Conservation (phyloP, 1,140 invertebrate genomes). For the Eueides isabella region DNA sequence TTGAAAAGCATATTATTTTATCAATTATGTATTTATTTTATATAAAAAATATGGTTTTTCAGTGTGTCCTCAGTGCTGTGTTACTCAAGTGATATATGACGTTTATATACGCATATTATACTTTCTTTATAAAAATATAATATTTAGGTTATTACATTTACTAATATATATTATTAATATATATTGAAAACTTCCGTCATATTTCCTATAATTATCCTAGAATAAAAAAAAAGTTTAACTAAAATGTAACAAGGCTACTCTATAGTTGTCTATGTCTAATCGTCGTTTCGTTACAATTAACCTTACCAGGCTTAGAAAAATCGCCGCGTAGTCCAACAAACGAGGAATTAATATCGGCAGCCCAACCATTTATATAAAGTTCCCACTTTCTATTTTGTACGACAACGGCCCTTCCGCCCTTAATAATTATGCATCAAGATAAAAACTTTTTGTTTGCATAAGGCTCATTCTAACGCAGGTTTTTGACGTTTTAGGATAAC, state of each 20-base stretch:
- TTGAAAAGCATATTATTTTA: too few relatives aligned
- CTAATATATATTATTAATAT: too few relatives aligned
- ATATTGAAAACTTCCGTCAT: too few relatives aligned
- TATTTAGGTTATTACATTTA: too few relatives aligned
- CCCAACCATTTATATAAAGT: conserved; percentile 63
- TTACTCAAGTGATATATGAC: too few relatives aligned
- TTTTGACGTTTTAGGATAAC: conserved; percentile 16
- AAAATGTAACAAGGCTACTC: conserved; percentile 29
- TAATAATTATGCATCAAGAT: conserved; percentile 69
- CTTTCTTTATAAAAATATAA: too few relatives aligned
- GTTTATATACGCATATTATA: too few relatives aligned
- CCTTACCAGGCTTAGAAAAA: conserved; percentile 62
- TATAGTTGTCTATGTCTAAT: conserved; percentile 52
- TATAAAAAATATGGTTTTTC: too few relatives aligned
- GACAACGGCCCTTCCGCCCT: conserved; percentile 57
- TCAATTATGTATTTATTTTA: too few relatives aligned
- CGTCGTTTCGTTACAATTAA: conserved; percentile 69
- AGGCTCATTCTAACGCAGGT: conserved; percentile 42
- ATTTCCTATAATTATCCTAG: not conserved
- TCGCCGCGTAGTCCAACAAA: conserved; percentile 66
- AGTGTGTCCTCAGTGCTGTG: too few relatives aligned
- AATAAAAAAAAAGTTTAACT: not conserved
- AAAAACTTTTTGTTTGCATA: conserved; percentile 65
- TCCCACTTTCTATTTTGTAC: conserved; percentile 70
- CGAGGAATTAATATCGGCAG: conserved; percentile 74